Evolutionary conservation across 2,797 vertebrate species (phyloP), one percentile per base, ranked within the genome.

Genomic region (Sebastes oblongus): DNA sequence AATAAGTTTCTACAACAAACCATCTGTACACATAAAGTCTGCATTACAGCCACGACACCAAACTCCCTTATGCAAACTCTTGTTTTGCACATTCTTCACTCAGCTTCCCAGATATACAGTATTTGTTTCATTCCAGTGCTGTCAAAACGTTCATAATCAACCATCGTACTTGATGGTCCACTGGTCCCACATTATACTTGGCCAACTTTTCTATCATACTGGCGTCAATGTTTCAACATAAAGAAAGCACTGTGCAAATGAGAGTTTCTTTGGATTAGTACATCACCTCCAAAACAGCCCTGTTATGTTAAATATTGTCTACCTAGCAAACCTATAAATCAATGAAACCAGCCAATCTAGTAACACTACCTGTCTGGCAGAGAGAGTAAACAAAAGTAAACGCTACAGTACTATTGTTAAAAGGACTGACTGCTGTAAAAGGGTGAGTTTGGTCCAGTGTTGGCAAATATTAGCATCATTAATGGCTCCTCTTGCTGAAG

Each of bases 221-320:
- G 78, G 76, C 73, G 77, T 78, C 75, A 66, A 81, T 59, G 13
- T 36, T 52, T 74, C 18, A 72, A 83, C 68, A 39, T 59, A 76
- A 78, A 81, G 54, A 83, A 74, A 85, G 70, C 81, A 79, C 80
- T 88, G 87, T 91, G 92, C 90, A 92, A 89, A 89, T 54, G 29
- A 89, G 71, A 90, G 79, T 71, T 88, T 94, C 93, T 95, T 95
- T 95, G 94, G 94, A 91, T 95, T 92, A 95, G 90, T 92, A 88
- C 58, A 56, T 85, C 46, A 65, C 67, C 72, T 87, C 84, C 77
- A 88, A 87, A 88, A 80, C 70, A 82, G 59, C 56, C 78, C 83
- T n/a, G 22, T 78, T 80, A 56, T 72, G 68, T 80, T 87, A 84
- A 86, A 84, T 72, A 66, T 39, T 25, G 18, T 77, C 61, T 59